Base-by-base conservation (phyloP, 2,113 vertebrate genomes). In the Cinclus mexicanus region DNA sequence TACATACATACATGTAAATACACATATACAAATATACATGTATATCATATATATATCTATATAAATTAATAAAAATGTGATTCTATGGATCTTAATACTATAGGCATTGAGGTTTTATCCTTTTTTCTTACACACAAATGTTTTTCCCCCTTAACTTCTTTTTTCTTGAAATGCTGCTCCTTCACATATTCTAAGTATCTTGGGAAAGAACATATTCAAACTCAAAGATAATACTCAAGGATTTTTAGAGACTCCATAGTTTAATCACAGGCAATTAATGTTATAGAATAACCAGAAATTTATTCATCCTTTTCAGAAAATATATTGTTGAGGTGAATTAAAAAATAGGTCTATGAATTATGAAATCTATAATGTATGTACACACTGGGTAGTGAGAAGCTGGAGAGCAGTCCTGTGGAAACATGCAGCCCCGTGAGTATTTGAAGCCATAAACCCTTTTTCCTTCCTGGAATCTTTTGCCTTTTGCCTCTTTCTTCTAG, bases 91-190 rank as follows among this genome's bases (percentile, higher is more conserved):
- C 68, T 44, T n/a, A 35, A 20, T 71, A 12, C 9, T 64, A 7
- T 28, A 31, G 15, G 14, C 7, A 29, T 25, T 50, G 11, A 12
- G 1, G 0, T 2, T 68, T 69, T 35, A 31, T 71, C 10, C 2
- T 59, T 41, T 75, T 67, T 53, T 33, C 11, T 60, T 52, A 47
- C 19, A 21, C 7, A 41, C 4, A 69, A 50, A 46, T 6, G 0
- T 42, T 83, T 77, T 84, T 53, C 25, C 59, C 7, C 15, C 12
- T 28, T 44, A 25, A 49, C 76, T 77, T 87, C 0, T 64, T 83
- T 59, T 70, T 70, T 10, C n/a, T 67, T 79, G 11, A 59, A 79
- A 53, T 37, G 4, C 7, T 28, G 3, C 6, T 39, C 6, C 60
- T 55, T 26, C 6, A 2, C 5, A 42, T 78, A 50, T 12, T n/a